Base-by-base conservation (phyloP, 2,888 invertebrate genomes). In the Drosophila bunnanda region DNA sequence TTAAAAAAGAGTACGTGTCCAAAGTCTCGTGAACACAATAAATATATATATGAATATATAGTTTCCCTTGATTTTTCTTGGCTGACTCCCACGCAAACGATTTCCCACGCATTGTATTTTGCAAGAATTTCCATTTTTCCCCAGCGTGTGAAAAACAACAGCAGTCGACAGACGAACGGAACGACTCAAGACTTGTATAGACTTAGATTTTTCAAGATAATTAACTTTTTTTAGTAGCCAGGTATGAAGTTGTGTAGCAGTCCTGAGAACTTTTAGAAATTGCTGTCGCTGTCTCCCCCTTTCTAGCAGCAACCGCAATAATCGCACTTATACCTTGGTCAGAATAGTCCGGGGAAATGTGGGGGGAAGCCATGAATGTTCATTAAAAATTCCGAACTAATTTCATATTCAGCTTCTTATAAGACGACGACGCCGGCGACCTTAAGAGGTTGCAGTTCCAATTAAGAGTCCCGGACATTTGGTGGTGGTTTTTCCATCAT, bases 21-120 rank as follows among this genome's bases (percentile, higher is more conserved):
- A 65, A 65, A 52, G 64, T 34, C 65, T 52, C 28, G 50, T 36
- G 28, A 41, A 39, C 30, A 65, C 20, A n/a, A 50, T 50, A 32
- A 32, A 36, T 48, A 36, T 41, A 50, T 50, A 55, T 50, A 50
- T 73, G 20, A 39, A 65, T 50, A 55, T 57, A 59, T 59, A 58
- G 52, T 44, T 69, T 69, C 71, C 48, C 55, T 58, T 44, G 64
- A 66, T 69, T 39, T 52, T 72, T 82, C 71, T 70, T 74, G 52
- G 56, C 52, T 75, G 67, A 54, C 82, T 83, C 82, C 83, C 82
- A 83, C 86, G 88, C 86, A 75, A 75, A 67, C 72, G 57, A 77
- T 84, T 88, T 90, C 90, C 91, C 90, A 90, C 90, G 91, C 82
- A 87, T 88, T 86, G 88, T 86, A 72, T 84, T 72, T 72, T 72